These are phyloP conservation scores for Eupithecia exiguata DNA, from an alignment of 2,888 invertebrate species.

Conservation along the genomic window DNA sequence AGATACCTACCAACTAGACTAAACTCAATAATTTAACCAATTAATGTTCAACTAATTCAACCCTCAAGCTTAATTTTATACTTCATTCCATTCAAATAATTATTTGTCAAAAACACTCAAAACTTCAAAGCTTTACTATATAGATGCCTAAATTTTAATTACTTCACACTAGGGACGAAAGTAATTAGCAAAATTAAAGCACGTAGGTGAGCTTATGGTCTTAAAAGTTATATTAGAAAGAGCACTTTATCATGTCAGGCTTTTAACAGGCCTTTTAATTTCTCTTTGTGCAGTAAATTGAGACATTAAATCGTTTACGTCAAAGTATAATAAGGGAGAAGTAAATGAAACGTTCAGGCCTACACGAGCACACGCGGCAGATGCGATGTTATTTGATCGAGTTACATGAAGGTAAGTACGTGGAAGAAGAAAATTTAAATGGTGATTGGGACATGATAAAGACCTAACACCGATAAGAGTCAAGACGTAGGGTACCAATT, in stretches of 20 bases:
- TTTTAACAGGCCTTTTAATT: slow-evolving; percentile 81
- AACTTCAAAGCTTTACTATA: slow-evolving; percentile 42
- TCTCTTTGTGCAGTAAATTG: slow-evolving; percentile 81
- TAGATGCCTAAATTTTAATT: slow-evolving; percentile 56
- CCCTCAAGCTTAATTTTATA: slow-evolving; percentile 36
- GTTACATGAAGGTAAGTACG: slow-evolving; percentile 11
- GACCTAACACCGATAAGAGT: background rate
- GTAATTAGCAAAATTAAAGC: slow-evolving; percentile 76
- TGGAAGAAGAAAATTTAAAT: slow-evolving; percentile 1
- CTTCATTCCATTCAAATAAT: slow-evolving; percentile 49
- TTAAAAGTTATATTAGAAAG: slow-evolving; percentile 79
- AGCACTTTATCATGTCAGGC: slow-evolving; percentile 81
- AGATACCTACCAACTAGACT: background rate
- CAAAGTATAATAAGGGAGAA: slow-evolving; percentile 66
- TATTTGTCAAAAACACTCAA: slow-evolving; percentile 44
- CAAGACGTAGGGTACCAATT: no score
- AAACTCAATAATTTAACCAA: background rate
- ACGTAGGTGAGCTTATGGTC: slow-evolving; percentile 72
- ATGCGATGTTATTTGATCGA: slow-evolving; percentile 13
- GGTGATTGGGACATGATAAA: background rate
- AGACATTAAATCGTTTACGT: slow-evolving; percentile 80
- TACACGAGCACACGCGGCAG: background rate
- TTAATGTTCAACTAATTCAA: slow-evolving; percentile 43
- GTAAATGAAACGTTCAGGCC: slow-evolving; percentile 53
- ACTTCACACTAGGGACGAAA: slow-evolving; percentile 60